Evolutionary conservation across 92 coral and sea anemone species (phyloP).

Genomic region (Chrysogorgia sp.): DNA sequence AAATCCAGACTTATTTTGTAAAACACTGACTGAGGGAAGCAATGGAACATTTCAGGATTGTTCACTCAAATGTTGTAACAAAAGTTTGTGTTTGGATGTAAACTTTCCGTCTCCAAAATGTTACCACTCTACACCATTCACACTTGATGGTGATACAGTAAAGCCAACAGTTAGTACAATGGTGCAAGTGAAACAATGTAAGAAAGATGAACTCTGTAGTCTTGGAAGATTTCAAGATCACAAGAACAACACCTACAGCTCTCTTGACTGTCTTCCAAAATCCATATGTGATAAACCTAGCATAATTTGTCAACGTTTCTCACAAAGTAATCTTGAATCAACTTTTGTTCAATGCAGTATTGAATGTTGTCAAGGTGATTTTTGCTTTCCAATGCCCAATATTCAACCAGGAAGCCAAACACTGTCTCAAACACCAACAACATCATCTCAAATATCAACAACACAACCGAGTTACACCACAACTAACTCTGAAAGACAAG

Average conservation of each 20-base stretch:
- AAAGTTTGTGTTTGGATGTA: neutral
- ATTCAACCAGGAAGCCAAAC: neutral
- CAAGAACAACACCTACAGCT: constrained; percentile 5
- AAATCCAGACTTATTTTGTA: constrained; percentile 19
- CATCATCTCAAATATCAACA: neutral
- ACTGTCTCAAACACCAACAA: neutral
- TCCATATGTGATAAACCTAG: constrained; percentile 19
- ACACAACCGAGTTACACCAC: neutral
- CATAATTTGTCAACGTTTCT: constrained; percentile 12
- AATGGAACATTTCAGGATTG: constrained; percentile 30
- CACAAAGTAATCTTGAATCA: constrained; percentile 5
- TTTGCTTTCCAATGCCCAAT: constrained; percentile 23
- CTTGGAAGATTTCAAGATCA: constrained; percentile 3
- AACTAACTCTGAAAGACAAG: neutral
- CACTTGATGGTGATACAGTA: constrained; percentile 3
- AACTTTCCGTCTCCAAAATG: constrained; percentile 13
- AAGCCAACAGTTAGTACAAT: neutral
- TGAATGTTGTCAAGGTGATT: constrained; percentile 17
- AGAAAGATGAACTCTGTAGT: constrained; percentile 14
- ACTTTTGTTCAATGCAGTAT: constrained; percentile 10
- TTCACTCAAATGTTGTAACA: constrained; percentile 10
- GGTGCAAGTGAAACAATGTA: neutral
- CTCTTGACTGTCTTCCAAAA: constrained; percentile 13
- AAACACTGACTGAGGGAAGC: neutral
- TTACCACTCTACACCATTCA: neutral